phyloP scores from a whole-genome alignment of 1,140 invertebrate species.

The Habropoda laboriosa region DNA sequence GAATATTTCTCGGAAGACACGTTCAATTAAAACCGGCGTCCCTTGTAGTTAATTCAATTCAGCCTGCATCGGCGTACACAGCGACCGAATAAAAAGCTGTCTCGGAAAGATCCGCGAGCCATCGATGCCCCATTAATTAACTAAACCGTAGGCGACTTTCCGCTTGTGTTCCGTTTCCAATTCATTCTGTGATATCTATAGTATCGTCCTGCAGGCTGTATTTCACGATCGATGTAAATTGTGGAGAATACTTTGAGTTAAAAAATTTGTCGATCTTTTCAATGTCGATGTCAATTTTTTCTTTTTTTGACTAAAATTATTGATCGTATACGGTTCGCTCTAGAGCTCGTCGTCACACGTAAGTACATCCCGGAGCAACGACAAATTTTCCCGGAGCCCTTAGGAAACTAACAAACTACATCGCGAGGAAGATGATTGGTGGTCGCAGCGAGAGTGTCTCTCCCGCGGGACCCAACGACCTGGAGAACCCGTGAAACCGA shows the following conservation, averaged over 20 bases:
- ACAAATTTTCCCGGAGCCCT: conserved; percentile 33
- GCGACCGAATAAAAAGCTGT: neutral
- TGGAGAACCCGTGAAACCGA: neutral
- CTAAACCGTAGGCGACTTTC: neutral
- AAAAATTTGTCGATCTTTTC: too few relatives aligned
- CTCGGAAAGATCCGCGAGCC: neutral
- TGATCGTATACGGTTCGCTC: too few relatives aligned
- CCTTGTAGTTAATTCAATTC: neutral
- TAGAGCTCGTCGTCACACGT: too few relatives aligned
- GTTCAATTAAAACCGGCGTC: conserved; percentile 2
- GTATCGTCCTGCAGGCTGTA: neutral
- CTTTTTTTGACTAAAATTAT: too few relatives aligned
- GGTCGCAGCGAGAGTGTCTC: neutral
- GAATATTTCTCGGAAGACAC: neutral
- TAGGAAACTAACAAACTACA: conserved; percentile 28
- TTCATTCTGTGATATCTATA: neutral
- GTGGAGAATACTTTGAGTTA: too few relatives aligned
- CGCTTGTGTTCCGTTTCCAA: neutral
- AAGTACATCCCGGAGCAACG: neutral
- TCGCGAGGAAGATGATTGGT: conserved; percentile 21
- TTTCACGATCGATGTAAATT: too few relatives aligned
- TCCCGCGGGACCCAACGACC: conserved; percentile 16
- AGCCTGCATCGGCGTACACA: neutral
- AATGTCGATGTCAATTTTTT: too few relatives aligned
- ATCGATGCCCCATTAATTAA: conserved; percentile 1